Evolutionary conservation across 2,113 vertebrate species (phyloP).

Genomic region (Xenus cinereus): DNA sequence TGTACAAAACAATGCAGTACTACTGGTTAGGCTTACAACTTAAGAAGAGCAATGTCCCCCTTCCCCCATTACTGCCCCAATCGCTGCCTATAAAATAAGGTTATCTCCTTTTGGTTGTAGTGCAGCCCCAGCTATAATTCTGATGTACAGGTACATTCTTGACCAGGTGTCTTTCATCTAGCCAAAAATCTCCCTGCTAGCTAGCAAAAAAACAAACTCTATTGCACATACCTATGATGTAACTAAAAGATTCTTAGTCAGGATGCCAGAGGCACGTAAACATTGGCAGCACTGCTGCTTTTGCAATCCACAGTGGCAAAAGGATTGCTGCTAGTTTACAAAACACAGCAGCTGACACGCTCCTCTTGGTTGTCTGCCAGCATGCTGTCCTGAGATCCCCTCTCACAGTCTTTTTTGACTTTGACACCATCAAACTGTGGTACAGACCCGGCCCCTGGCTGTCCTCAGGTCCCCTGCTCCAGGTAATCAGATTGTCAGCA

Average conservation of each 20-base stretch:
- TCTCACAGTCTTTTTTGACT: not conserved
- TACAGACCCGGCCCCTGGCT: not conserved
- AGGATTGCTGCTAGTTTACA: constrained; percentile 26
- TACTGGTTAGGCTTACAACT: not conserved
- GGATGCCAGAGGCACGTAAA: constrained; percentile 27
- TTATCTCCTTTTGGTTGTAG: not conserved
- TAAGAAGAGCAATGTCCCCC: not conserved
- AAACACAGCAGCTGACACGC: not conserved
- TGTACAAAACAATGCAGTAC: not conserved
- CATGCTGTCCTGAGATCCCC: not conserved
- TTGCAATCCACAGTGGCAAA: not conserved
- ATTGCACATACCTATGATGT: constrained; percentile 20
- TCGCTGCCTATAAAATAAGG: not conserved
- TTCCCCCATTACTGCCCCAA: not conserved
- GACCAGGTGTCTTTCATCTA: not conserved
- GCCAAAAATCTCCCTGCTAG: not conserved
- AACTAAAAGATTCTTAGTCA: not conserved
- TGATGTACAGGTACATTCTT: not conserved
- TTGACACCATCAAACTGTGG: not conserved
- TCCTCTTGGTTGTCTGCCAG: constrained; percentile 26
- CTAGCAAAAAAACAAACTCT: not conserved
- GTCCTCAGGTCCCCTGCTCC: not conserved
- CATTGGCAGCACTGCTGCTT: constrained; percentile 26
- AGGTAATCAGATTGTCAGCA: not conserved
- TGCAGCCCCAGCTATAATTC: not conserved